A percentile compares a stretch with the other conserved stretches of the same genome.
phyloP scores from a whole-genome alignment of 2,113 vertebrate genomes.

The Nothoprocta perdicaria region DNA sequence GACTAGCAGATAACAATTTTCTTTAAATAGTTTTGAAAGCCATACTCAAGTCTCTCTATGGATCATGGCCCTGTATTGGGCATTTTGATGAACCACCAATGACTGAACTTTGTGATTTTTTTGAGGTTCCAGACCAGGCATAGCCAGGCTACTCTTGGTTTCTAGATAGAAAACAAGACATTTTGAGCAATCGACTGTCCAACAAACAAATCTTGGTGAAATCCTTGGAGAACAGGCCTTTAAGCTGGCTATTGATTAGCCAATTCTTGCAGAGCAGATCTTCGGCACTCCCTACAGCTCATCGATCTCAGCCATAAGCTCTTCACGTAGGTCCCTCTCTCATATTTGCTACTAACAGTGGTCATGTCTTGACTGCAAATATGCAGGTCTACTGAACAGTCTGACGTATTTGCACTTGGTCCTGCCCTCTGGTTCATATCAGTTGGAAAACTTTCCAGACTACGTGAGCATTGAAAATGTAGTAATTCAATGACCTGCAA shows the following conservation, averaged over 20 bases:
- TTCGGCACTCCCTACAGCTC: no score
- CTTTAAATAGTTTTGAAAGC: background rate
- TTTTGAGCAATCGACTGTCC: background rate
- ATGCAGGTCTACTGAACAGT: background rate
- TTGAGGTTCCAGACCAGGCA: background rate
- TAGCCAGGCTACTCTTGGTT: background rate
- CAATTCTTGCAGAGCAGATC: background rate
- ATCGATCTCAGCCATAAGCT: rapidly evolving
- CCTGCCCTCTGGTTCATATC: background rate
- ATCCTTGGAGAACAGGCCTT: background rate
- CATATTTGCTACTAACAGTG: background rate
- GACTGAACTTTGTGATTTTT: no score
- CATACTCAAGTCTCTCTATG: background rate
- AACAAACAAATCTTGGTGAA: background rate
- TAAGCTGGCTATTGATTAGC: background rate
- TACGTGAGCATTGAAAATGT: background rate
- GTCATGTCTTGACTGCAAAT: background rate
- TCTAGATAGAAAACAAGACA: background rate
- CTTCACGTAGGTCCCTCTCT: background rate
- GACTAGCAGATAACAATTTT: background rate
- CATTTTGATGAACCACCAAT: no score
- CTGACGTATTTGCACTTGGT: background rate
- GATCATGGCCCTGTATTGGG: background rate
- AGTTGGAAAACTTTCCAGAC: background rate
- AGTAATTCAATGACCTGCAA: background rate